Conservation (phyloP, 1,140 invertebrate genomes). For the Ostrea edulis region DNA sequence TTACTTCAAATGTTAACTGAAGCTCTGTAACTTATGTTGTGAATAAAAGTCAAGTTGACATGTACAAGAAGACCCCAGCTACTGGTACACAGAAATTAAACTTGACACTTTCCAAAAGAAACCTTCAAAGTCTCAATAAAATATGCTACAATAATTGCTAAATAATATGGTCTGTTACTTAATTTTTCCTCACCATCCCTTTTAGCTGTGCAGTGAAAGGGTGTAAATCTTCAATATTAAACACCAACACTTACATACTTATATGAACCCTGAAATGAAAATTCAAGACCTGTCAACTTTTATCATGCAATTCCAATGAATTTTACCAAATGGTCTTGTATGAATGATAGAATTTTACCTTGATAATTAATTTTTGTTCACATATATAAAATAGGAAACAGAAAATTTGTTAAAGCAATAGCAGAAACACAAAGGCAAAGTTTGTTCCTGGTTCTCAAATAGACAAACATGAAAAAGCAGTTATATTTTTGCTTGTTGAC, state of each 20-base stretch:
- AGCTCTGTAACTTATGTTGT: not conserved
- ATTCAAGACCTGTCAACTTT: not conserved
- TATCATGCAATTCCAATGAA: not conserved
- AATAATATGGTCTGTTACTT: not conserved
- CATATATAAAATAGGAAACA: not conserved
- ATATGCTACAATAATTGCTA: not conserved
- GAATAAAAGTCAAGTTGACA: not conserved
- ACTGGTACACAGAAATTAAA: not conserved
- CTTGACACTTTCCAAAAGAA: not conserved
- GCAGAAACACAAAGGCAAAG: not conserved
- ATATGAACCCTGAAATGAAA: slow-evolving; percentile 27
- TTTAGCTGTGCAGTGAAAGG: not conserved
- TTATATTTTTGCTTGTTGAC: too few species aligned
- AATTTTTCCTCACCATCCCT: not conserved
- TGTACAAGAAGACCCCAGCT: not conserved
- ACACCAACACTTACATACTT: slow-evolving; percentile 20
- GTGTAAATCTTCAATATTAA: not conserved
- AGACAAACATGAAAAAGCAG: too few species aligned
- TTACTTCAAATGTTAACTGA: not conserved
- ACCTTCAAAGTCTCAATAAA: not conserved
- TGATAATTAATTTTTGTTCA: too few species aligned
- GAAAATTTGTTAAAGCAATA: not conserved
- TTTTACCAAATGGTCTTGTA: not conserved
- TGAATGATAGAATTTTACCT: not conserved
- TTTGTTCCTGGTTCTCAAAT: not conserved